These are phyloP conservation scores for Ceryle rudis DNA, from an alignment of 2,797 vertebrate genomes.

Conservation along the genomic window DNA sequence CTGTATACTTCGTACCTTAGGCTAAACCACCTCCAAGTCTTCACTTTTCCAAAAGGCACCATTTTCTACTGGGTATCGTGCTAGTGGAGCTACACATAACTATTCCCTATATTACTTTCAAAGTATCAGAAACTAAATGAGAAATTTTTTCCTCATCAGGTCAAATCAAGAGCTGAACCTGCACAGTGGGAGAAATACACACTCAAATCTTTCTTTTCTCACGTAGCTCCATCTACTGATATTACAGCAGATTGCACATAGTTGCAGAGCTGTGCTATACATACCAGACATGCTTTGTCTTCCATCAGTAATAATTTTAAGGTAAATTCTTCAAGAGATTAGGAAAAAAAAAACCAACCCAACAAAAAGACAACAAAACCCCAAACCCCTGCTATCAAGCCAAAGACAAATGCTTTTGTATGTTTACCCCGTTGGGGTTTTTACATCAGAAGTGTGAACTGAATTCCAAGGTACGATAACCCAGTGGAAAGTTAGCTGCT, in stretches of 20 bases:
- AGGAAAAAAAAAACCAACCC: not conserved
- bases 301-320: not conserved
- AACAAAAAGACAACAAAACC: too few relatives aligned
- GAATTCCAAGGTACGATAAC: slow-evolving; percentile 13
- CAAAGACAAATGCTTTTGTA: not conserved
- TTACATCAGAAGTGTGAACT: slow-evolving; percentile 45
- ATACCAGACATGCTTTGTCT: not conserved
- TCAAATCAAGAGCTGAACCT: slow-evolving; percentile 33
- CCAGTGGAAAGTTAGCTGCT: slow-evolving; percentile 17
- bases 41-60: not conserved
- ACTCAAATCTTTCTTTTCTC: slow-evolving; percentile 36
- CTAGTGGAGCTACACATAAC: not conserved
- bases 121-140: not conserved
- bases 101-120: not conserved
- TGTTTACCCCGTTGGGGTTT: not conserved
- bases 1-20: not conserved
- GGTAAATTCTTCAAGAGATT: slow-evolving; percentile 13
- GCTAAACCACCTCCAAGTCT: not conserved
- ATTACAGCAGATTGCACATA: not conserved
- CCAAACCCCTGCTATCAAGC: not conserved
- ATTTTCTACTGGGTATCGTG: not conserved
- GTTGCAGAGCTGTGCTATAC: not conserved
- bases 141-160: not conserved
- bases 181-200: not conserved
- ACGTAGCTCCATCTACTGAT: slow-evolving; percentile 64